Percentiles rank a stretch among this genome's conserved stretches.
These are phyloP conservation scores for Rhizomys pruinosus DNA, from an alignment of 2,113 vertebrate genomes.

Conservation along the genomic window DNA sequence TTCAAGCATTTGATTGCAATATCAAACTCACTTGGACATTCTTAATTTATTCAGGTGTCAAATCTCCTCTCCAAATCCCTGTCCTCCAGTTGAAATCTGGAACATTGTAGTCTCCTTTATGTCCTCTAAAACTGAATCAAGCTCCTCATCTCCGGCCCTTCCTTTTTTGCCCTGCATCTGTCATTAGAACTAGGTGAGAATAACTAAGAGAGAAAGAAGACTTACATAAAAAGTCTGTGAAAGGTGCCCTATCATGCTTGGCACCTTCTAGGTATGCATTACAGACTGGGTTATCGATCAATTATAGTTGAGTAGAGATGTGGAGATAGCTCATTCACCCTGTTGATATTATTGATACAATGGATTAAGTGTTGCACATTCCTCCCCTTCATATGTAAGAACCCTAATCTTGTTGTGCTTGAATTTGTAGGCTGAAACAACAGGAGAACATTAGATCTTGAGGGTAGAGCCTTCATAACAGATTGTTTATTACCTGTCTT, in stretches of 20 bases:
- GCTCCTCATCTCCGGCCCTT: neutral
- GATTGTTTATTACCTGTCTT: neutral
- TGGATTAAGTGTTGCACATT: neutral
- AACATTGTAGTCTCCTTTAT: neutral
- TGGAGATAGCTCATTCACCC: neutral
- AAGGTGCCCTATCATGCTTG: too few relatives aligned
- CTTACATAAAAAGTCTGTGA: neutral
- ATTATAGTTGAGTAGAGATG: neutral
- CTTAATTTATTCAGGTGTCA: neutral
- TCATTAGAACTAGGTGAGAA: neutral
- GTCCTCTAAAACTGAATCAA: neutral
- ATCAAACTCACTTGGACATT: neutral
- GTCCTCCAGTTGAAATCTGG: neutral
- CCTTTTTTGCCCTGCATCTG: too few relatives aligned
- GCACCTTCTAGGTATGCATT: neutral
- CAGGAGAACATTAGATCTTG: neutral
- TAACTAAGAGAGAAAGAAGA: neutral
- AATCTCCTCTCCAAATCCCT: neutral
- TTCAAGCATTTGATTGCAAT: neutral
- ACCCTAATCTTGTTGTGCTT: too few relatives aligned
- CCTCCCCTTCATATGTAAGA: neutral
- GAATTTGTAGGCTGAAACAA: neutral
- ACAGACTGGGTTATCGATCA: neutral
- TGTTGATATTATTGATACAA: neutral
- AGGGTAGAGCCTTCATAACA: neutral